Percentiles rank a stretch among this genome's conserved stretches.
Evolutionary conservation across 2,797 vertebrate genomes (phyloP).

Genomic region (Sciurus carolinensis): DNA sequence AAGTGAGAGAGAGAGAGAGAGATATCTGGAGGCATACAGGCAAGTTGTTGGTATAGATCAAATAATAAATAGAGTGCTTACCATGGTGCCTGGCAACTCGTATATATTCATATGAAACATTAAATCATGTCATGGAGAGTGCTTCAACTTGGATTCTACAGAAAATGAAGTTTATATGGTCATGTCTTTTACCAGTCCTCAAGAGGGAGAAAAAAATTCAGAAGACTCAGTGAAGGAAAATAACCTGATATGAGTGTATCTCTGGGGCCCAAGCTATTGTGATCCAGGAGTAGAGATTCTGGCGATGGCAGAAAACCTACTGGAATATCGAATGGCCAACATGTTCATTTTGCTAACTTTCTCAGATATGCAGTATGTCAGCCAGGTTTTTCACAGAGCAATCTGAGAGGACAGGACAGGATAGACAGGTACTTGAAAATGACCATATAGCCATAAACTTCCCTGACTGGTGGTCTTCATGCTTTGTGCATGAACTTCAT

Average conservation of each 20-base stretch:
- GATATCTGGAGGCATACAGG: not conserved
- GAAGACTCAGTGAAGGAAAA: not conserved
- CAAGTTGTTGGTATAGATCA: constrained; percentile 5
- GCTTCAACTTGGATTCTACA: not conserved
- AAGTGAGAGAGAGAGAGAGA: too few species aligned
- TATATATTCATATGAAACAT: not conserved
- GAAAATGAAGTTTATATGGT: not conserved
- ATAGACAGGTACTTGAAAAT: constrained; percentile 52
- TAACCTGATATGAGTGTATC: not conserved
- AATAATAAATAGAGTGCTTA: not conserved
- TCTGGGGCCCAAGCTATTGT: not conserved
- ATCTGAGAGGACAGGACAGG: constrained; percentile 41
- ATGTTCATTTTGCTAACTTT: constrained; percentile 51
- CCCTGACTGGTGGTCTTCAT: not conserved
- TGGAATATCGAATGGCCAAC: constrained; percentile 25
- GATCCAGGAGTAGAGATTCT: not conserved
- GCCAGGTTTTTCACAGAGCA: constrained; percentile 57
- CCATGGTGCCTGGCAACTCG: not conserved
- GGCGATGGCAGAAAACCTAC: not conserved
- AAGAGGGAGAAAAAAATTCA: not conserved
- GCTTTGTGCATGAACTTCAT: not conserved
- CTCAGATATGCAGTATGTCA: constrained; percentile 46
- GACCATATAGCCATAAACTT: not conserved
- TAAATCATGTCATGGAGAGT: not conserved
- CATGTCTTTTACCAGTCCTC: not conserved